Percentiles rank a stretch among this genome's conserved stretches.
Conservation (phyloP, 2,113 vertebrate species). For the Sigmodon hispidus region DNA sequence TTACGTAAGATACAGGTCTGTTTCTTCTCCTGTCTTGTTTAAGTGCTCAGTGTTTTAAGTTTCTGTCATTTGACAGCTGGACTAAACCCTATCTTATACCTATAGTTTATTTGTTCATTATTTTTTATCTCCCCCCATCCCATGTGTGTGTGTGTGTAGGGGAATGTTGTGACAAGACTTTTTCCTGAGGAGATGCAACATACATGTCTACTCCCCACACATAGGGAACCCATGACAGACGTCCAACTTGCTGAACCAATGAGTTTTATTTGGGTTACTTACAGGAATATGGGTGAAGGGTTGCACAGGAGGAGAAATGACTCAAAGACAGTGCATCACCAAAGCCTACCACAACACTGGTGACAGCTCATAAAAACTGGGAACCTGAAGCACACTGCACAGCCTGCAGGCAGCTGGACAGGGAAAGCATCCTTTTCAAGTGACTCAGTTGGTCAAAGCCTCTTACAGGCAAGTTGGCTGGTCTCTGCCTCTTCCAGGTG, state of each 20-base stretch:
- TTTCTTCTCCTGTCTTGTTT: conserved; percentile 12
- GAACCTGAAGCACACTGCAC: background rate
- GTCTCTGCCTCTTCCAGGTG: background rate
- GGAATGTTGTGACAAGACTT: background rate
- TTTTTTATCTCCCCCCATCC: background rate
- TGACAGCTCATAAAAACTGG: background rate
- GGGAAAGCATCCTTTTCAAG: background rate
- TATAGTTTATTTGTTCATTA: background rate
- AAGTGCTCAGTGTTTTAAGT: conserved; percentile 28
- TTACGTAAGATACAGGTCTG: background rate
- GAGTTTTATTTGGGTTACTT: background rate
- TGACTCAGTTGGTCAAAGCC: background rate
- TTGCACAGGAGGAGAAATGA: background rate
- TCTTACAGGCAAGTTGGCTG: background rate
- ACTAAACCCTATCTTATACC: background rate
- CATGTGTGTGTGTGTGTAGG: too few species aligned
- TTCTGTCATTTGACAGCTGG: conserved; percentile 38
- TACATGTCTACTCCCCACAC: background rate
- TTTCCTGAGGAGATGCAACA: background rate
- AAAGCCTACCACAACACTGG: background rate
- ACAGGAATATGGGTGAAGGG: background rate
- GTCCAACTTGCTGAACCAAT: background rate
- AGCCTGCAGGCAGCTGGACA: background rate
- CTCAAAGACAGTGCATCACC: background rate
- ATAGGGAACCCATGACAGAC: background rate